Percentiles rank a stretch among this genome's conserved stretches.
Evolutionary conservation across 1,140 invertebrate species (phyloP).

Genomic region (Eubasilissa regina): DNA sequence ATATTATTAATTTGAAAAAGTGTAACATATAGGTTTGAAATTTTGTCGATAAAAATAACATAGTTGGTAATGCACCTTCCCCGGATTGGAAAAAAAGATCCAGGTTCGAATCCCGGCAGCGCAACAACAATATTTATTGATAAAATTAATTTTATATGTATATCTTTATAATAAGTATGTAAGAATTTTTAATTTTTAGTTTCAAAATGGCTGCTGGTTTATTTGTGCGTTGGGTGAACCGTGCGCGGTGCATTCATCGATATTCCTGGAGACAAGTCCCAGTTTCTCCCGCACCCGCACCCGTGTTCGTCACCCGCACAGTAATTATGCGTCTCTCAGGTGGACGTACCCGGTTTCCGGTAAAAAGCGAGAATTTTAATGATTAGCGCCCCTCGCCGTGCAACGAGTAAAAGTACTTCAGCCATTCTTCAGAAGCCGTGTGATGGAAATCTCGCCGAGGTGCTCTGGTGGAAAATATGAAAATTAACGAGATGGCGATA

Average conservation of each 20-base stretch:
- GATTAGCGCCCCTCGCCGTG: conserved; percentile 26
- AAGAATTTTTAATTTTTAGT: no score
- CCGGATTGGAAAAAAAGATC: no score
- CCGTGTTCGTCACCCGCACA: neutral
- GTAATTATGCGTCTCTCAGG: conserved; percentile 30
- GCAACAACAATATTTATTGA: no score
- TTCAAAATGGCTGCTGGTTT: neutral
- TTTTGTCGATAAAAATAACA: no score
- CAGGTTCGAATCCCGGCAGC: no score
- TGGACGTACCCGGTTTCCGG: neutral
- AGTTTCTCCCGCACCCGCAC: neutral
- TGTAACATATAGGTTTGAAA: no score
- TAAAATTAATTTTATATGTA: no score
- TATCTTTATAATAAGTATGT: no score
- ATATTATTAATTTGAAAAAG: no score
- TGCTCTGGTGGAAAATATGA: neutral
- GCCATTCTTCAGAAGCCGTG: neutral
- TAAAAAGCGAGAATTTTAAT: conserved; percentile 29
- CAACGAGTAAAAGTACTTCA: neutral
- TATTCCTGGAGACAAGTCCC: conserved; percentile 10
- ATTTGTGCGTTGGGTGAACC: neutral
- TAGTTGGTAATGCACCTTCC: no score
- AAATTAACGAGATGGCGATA: conserved; percentile 21
- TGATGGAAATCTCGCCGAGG: conserved; percentile 1
- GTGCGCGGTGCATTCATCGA: neutral